phyloP scores from a whole-genome alignment of 2,113 vertebrate genomes.

The Oreochromis tanganicae region DNA sequence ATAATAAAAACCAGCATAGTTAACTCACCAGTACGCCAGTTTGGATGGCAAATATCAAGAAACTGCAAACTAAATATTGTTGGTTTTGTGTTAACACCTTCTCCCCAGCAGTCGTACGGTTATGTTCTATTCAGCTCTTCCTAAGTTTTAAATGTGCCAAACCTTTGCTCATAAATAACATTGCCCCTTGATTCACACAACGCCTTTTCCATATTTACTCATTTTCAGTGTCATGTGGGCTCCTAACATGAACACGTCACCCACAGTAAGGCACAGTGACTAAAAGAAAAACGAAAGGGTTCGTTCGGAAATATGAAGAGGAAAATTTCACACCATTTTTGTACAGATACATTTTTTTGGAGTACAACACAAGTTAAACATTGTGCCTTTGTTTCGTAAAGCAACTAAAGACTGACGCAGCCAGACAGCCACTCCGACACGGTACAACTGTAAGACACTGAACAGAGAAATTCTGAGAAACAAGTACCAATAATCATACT shows the following conservation, averaged over 20 bases:
- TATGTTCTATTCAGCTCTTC: background rate
- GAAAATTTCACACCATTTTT: conserved; percentile 8
- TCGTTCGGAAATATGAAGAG: conserved; percentile 16
- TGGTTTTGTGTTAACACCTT: background rate
- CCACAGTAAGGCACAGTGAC: conserved; percentile 79
- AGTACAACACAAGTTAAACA: conserved; percentile 28
- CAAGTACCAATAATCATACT: conserved; percentile 38
- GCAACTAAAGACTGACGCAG: conserved; percentile 34
- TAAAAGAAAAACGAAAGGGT: conserved; percentile 47
- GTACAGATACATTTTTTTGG: background rate
- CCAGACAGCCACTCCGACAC: conserved; percentile 46
- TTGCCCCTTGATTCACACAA: background rate
- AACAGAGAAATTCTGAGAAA: conserved; percentile 52
- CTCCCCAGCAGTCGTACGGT: background rate
- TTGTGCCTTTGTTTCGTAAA: conserved; percentile 46
- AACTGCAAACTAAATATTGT: conserved; percentile 31
- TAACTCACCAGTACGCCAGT: conserved; percentile 18
- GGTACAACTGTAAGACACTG: conserved; percentile 44
- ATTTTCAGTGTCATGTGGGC: conserved; percentile 29
- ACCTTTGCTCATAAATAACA: background rate
- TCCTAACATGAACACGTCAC: conserved; percentile 24
- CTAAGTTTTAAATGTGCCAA: conserved; percentile 1
- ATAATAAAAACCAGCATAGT: background rate
- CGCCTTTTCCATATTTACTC: background rate
- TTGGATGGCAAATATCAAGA: conserved; percentile 19